Conservation (phyloP, 2,113 vertebrate genomes). For the Vanacampus margaritifer region DNA sequence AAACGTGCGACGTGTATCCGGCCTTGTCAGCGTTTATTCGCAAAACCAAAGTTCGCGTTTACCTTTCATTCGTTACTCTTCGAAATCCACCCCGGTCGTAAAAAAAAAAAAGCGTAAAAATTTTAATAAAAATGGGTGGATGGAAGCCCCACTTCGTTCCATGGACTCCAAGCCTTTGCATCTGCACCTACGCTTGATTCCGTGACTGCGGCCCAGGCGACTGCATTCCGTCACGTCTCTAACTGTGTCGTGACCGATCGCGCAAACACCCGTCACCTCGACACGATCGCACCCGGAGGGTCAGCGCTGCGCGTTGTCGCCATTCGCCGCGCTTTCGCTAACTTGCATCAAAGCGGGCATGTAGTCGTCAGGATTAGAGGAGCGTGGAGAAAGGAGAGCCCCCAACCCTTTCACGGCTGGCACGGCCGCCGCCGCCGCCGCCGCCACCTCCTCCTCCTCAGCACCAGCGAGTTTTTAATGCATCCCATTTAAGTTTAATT, state of each 20-base stretch:
- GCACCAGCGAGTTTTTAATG: conserved; percentile 80
- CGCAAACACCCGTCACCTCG: not conserved
- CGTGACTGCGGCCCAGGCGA: not conserved
- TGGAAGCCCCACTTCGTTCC: too few species aligned
- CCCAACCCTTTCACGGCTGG: conserved; percentile 75
- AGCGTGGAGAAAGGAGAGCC: conserved; percentile 74
- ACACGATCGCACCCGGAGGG: not conserved
- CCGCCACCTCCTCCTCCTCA: conserved; percentile 61
- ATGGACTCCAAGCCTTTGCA: too few species aligned
- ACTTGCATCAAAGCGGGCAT: conserved; percentile 82
- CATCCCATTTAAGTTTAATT: conserved; percentile 87
- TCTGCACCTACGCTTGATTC: too few species aligned
- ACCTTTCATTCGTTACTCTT: too few species aligned
- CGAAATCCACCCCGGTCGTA: too few species aligned
- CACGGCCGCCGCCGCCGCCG: conserved; percentile 75
- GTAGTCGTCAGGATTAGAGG: conserved; percentile 74
- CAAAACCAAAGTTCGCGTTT: too few species aligned
- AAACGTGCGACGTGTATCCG: too few species aligned
- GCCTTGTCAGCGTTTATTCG: too few species aligned
- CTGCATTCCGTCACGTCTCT: not conserved
- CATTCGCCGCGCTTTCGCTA: conserved; percentile 80
- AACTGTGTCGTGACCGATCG: not conserved
- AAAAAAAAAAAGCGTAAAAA: too few species aligned
- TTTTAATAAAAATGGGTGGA: too few species aligned
- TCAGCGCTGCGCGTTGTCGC: conserved; percentile 53